Evolutionary conservation across 2,113 vertebrate genomes (phyloP), one percentile per base, ranked within the genome.

Genomic region (Heloderma charlesbogerti): DNA sequence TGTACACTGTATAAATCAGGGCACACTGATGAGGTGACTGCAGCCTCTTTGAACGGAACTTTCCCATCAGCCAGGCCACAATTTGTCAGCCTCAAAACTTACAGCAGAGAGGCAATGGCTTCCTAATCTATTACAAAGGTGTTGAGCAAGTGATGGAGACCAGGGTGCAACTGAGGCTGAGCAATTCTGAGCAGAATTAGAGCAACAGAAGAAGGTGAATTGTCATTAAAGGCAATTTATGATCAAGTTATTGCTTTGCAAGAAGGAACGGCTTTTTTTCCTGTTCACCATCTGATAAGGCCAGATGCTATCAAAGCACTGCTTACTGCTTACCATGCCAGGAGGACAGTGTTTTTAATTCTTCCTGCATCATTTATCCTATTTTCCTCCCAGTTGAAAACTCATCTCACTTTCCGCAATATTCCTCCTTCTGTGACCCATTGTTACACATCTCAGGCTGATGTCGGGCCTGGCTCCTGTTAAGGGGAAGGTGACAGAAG

Each of bases 1-100:
- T 84, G n/a, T 6, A 92, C 27, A 15, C 0, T 37, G 66, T 34
- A 57, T 93, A 80, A 91, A 88, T 91, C 82, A 93, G 85, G 94
- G 40, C 85, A 80, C 22, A 78, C 22, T 8, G 91, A 77, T 22
- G 82, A 92, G 92, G 60, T 34, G 4, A 51, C 6, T n/a, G 31
- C 81, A 63, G 0, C 87, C 45, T 51, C 67, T 29, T 29, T 6
- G 25, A 27, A 8, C 31, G 1, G 69, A 3, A 12, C 31, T 71
- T 88, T 72, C 90, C 57, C 71, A 57, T n/a, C 10, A 74, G 71
- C 31, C 71, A 74, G n/a, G 67, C 15, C n/a, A 45, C 4, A 10
- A n/a, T 87, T 48, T 92, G 92, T 90, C 57, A 83, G 72, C 83
- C 34, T 34, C 89, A 63, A 80, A n/a, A 34, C 69, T 34, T 71